Evolutionary conservation across 2,797 vertebrate genomes (phyloP), one percentile per base, ranked within the genome.

Genomic region (Synaphobranchus kaupii): DNA sequence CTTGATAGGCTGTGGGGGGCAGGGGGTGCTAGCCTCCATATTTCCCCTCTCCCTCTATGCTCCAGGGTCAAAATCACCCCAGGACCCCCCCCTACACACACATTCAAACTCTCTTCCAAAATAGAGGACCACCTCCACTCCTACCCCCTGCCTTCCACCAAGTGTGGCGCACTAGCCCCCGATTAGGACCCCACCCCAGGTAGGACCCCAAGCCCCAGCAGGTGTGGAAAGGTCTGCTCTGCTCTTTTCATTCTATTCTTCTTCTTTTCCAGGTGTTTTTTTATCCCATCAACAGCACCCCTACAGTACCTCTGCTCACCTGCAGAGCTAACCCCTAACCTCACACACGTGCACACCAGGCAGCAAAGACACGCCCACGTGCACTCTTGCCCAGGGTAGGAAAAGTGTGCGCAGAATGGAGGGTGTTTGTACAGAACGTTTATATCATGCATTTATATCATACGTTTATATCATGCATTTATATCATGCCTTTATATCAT

Each of bases 1-100:
- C 90, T 83, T 84, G 90, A 81, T 85, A 87, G 86, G 92, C n/a
- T n/a, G n/a, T n/a, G 92, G 92, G 87, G 93, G 93, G 88, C n/a
- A n/a, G 86, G 90, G 90, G 91, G 89, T 91, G 88, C 0, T 13
- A 60, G 4, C 13, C 20, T 68, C 22, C 63, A 28, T 10, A 39
- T 39, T 39, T 39, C 0, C 39, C 39, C 39, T 63, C 60, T 25
- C 66, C 22, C 71, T 76, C 71, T 15, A 9, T 76, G 34, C 71
- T 39, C 71, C 15, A 9, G 34, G 31, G 31, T 17, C 15, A 39
- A 68, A 39, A 76, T 39, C 34, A 68, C 13, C 60, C 84, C 39
- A 76, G 15, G 13, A 68, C 13, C 60, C 84, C 39, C 8, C 22
- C 25, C 52, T 58, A 58, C 31, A 52, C 80, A 39, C 86, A 52